These are phyloP conservation scores for Orius insidiosus DNA, from an alignment of 1,140 invertebrate genomes.

Conservation along the genomic window DNA sequence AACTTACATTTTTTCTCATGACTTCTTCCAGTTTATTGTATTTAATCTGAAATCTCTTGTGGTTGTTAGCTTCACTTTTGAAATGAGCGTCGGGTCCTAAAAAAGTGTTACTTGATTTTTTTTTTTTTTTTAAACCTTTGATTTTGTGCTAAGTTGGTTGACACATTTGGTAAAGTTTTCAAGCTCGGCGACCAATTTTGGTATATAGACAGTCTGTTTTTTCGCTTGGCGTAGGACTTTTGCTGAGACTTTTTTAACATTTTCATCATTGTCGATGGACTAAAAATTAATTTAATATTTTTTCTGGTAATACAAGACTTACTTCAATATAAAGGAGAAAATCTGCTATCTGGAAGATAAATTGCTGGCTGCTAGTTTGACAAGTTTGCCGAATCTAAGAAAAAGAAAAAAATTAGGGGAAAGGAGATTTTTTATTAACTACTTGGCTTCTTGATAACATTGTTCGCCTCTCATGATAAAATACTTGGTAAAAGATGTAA, in stretches of 20 bases:
- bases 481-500: conserved; percentile 19
- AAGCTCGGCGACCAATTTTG: conserved; percentile 20
- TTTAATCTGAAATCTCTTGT: conserved; percentile 21
- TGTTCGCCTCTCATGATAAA: conserved; percentile 15
- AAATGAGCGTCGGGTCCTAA: conserved; percentile 18
- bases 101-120: conserved; percentile 1
- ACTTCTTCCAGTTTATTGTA: conserved; percentile 19
- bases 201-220: conserved; percentile 20
- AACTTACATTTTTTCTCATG: conserved; percentile 12
- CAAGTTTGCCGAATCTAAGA: conserved; percentile 20
- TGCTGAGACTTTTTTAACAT: conserved; percentile 14
- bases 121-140: conserved; percentile 17
- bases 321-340: conserved; percentile 19
- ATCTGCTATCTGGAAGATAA: conserved; percentile 19
- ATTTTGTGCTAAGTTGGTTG: conserved; percentile 18
- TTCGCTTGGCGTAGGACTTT: conserved; percentile 17
- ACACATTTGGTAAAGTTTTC: conserved; percentile 21
- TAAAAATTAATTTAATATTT: conserved; percentile 10
- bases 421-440: background rate
- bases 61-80: conserved; percentile 19
- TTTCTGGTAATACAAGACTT: conserved; percentile 5
- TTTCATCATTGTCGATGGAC: conserved; percentile 23
- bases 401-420: background rate
- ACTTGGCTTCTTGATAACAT: conserved; percentile 19
- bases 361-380: conserved; percentile 19